Evolutionary conservation across 1,140 invertebrate species (phyloP).

Genomic region (Orchestia grillus): DNA sequence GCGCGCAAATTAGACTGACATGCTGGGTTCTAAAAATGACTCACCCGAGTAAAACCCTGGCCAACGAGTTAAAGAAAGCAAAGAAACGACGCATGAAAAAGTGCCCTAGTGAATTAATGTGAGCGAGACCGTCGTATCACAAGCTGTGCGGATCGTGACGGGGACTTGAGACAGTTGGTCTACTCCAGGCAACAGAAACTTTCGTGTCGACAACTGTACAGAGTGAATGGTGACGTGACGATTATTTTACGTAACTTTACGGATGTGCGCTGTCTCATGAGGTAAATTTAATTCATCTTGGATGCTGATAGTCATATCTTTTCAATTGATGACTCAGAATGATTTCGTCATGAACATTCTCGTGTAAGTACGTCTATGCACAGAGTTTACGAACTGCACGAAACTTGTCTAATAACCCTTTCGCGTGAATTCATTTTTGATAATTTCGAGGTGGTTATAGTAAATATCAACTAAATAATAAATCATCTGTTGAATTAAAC

Average conservation of each 20-base stretch:
- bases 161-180: neutral
- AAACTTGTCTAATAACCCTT: neutral
- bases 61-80: neutral
- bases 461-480: neutral
- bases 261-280: neutral
- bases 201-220: neutral
- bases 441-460: neutral
- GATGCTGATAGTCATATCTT: neutral
- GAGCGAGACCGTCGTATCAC: neutral
- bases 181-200: neutral
- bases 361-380: neutral
- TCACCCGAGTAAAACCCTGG: neutral
- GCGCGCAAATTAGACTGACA: constrained; percentile 20
- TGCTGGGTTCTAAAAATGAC: neutral
- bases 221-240: neutral
- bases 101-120: neutral
- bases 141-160: neutral
- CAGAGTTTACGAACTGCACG: neutral
- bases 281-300: neutral
- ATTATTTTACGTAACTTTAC: neutral
- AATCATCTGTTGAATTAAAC: neutral
- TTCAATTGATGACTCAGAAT: neutral
- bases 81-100: neutral
- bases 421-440: neutral
- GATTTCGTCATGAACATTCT: neutral